phyloP scores from a whole-genome alignment of 2,797 vertebrate species.

The Lindbergichthys nudifrons region DNA sequence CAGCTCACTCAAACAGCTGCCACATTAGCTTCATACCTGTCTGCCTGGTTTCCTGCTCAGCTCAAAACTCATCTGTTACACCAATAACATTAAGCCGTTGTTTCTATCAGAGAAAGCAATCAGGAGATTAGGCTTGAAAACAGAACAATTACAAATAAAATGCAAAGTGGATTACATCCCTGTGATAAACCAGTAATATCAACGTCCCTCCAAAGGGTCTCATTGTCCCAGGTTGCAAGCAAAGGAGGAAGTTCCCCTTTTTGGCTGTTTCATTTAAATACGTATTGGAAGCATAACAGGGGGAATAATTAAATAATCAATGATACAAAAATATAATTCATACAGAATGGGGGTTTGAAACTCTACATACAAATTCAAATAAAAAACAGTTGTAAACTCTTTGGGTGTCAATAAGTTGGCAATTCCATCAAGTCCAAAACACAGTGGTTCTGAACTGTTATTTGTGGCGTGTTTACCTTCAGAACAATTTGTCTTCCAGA shows the following conservation, averaged over 20 bases:
- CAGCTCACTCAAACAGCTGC: conserved; percentile 37
- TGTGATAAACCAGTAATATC: not conserved
- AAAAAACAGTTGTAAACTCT: not conserved
- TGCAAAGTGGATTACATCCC: not conserved
- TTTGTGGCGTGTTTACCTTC: not conserved
- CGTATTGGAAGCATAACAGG: too few species aligned
- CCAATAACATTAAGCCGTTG: not conserved
- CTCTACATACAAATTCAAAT: not conserved
- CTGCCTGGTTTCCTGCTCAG: conserved; percentile 22
- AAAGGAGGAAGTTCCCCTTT: not conserved
- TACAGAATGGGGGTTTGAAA: too few species aligned
- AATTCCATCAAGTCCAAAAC: too few species aligned
- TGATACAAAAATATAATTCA: too few species aligned
- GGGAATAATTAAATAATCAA: too few species aligned
- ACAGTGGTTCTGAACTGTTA: not conserved
- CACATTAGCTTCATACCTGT: conserved; percentile 27
- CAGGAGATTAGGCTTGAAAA: not conserved
- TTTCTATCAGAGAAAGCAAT: conserved; percentile 2
- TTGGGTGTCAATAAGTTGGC: not conserved
- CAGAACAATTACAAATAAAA: not conserved
- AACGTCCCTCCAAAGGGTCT: not conserved
- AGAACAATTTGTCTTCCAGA: not conserved
- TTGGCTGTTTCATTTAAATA: not conserved
- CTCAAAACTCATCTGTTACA: not conserved
- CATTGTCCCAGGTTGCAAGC: not conserved